These are phyloP conservation scores for Stegophylla sp. DNA, from an alignment of 2,888 invertebrate genomes.

Conservation along the genomic window DNA sequence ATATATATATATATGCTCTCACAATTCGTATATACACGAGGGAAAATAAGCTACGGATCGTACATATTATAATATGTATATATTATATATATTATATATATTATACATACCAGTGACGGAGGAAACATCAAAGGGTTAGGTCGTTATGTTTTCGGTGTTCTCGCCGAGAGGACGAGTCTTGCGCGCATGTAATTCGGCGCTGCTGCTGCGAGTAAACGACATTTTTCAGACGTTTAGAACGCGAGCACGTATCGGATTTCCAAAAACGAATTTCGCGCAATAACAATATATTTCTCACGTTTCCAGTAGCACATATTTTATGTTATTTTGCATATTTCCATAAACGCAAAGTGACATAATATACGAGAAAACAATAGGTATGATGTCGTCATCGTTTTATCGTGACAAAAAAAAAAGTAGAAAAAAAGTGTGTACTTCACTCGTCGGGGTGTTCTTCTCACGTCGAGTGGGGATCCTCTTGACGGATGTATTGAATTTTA, in stretches of 20 bases:
- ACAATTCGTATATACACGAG: background rate
- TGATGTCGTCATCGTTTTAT: no score
- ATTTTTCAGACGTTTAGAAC: constrained; percentile 18
- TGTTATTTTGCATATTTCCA: background rate
- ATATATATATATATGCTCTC: background rate
- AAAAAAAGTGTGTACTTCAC: no score
- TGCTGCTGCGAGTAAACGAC: background rate
- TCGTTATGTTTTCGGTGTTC: constrained; percentile 36
- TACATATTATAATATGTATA: background rate
- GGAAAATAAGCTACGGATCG: background rate
- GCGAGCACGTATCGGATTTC: constrained; percentile 1
- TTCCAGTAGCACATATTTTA: background rate
- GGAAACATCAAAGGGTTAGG: constrained; percentile 43
- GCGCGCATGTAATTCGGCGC: constrained; percentile 4
- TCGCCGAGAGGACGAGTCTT: background rate
- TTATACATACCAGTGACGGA: no score
- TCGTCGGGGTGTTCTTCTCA: no score
- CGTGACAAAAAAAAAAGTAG: no score
- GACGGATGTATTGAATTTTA: no score
- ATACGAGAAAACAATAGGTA: no score
- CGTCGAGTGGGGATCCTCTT: no score
- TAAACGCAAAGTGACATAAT: no score
- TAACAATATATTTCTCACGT: background rate
- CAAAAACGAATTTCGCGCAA: no score
- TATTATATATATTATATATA: no score